Base-by-base conservation (phyloP, 2,888 invertebrate species). In the Lasioglossum figueresi region DNA sequence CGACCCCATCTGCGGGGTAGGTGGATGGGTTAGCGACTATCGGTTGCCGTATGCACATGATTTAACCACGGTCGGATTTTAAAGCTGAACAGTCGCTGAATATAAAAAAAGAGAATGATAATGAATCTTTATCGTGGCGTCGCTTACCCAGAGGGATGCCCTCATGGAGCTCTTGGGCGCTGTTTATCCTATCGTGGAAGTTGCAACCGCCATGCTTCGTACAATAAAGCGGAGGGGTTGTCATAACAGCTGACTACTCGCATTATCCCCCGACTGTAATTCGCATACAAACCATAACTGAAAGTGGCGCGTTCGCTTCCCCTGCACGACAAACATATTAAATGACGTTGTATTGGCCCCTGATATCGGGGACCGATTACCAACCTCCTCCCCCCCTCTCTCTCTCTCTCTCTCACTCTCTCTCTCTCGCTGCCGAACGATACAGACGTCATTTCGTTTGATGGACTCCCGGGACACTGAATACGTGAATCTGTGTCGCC, bases 341-440 rank as follows among this genome's bases (percentile, higher is more conserved):
- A 92, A 91, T 91, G 89, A 91, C 86, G 86, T 86, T 82, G 88
- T 86, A 91, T 92, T 88, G 88, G 85, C 86, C 86, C 76, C 82
- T 83, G 89, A 91, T 88, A 87, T 82, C 66, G 72, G 56, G 80
- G 76, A 85, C 79, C 81, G 86, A 90, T 91, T 88, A 90, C 76
- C 88, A 80, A 85, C 1, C 56, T n/a, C 79, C 83, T 73, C 76
- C 84, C 40, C 1, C 19, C 1, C 48, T 6, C 16, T 0, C 23
- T 19, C 19, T 8, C 6, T 6, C 52, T 2, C 52, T 23, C 8
- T 8, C 8, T 52, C n/a, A n/a, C 4, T 6, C n/a, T n/a, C 56
- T 3, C 56, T n/a, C n/a, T 12, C 56, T n/a, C n/a, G 12, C 12
- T 56, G 56, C 37, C 76, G 76, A 83, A 84, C 87, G 84, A 86